Percentiles rank a stretch among this genome's conserved stretches.
These are phyloP conservation scores for Cetonia aurata DNA, from an alignment of 2,888 invertebrate genomes.

Conservation along the genomic window DNA sequence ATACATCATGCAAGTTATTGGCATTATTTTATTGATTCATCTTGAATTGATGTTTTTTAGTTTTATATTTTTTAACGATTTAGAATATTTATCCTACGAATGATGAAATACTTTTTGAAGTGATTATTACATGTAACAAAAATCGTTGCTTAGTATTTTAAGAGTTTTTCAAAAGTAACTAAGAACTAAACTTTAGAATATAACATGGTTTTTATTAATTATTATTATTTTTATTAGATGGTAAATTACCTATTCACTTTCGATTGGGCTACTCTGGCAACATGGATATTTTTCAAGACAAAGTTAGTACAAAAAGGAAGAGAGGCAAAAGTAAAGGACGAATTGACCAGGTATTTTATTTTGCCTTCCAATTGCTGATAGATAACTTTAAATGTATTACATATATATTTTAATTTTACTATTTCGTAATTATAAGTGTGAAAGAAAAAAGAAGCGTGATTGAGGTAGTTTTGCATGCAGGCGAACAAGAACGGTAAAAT, in stretches of 20 bases:
- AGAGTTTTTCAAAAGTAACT: neutral
- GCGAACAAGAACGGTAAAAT: slow-evolving; percentile 7
- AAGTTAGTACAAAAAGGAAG: slow-evolving; percentile 60
- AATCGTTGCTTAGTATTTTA: too few species aligned
- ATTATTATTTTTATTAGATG: slow-evolving; percentile 55
- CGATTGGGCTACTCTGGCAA: slow-evolving; percentile 61
- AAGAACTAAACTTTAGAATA: slow-evolving; percentile 11
- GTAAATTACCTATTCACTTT: slow-evolving; percentile 64
- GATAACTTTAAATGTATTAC: slow-evolving; percentile 32
- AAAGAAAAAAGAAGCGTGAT: slow-evolving; percentile 4
- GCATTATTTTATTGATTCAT: too few species aligned
- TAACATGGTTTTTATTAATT: neutral
- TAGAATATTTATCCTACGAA: too few species aligned
- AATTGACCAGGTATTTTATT: slow-evolving; percentile 67
- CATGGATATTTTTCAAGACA: slow-evolving; percentile 54
- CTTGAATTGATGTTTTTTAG: too few species aligned
- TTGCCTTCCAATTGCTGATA: slow-evolving; percentile 46
- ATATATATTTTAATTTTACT: slow-evolving; percentile 43
- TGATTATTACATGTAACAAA: too few species aligned
- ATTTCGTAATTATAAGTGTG: slow-evolving; percentile 31
- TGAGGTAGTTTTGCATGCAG: slow-evolving; percentile 32
- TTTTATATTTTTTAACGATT: too few species aligned
- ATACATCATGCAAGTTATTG: too few species aligned
- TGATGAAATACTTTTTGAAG: too few species aligned
- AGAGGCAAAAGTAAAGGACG: slow-evolving; percentile 66